A percentile compares a stretch with the other conserved stretches of the same genome.
Evolutionary conservation across 2,888 invertebrate genomes (phyloP).

Genomic region (Chrysolina haemoptera): DNA sequence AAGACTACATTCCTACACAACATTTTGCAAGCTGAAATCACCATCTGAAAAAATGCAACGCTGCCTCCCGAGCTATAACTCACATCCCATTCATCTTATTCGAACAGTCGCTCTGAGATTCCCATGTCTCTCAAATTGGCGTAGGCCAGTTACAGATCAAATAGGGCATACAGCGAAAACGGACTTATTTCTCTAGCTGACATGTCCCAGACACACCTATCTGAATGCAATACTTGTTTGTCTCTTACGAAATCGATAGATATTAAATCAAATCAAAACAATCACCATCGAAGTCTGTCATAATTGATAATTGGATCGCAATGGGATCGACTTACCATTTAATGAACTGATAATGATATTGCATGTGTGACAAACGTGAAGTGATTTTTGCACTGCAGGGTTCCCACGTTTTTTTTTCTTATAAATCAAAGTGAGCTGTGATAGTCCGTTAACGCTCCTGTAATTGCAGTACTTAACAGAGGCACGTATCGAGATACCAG

Average conservation of each 20-base stretch:
- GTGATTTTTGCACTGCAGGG: constrained; percentile 33
- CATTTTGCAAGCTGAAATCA: no score
- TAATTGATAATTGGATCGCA: constrained; percentile 25
- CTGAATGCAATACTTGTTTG: not conserved
- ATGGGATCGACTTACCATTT: constrained; percentile 17
- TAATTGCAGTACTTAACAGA: constrained; percentile 32
- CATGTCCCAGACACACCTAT: not conserved
- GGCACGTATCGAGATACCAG: constrained; percentile 30
- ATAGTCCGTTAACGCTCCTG: constrained; percentile 34
- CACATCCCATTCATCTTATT: not conserved
- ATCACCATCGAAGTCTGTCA: constrained; percentile 19
- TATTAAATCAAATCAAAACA: constrained; percentile 17
- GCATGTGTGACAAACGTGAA: constrained; percentile 32
- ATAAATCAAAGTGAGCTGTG: constrained; percentile 39
- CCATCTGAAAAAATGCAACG: no score
- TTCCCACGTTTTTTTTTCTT: constrained; percentile 43
- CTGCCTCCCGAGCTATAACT: no score
- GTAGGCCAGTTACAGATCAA: not conserved
- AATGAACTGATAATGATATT: constrained; percentile 21
- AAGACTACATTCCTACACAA: no score
- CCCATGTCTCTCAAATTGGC: not conserved
- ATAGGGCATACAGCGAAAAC: not conserved
- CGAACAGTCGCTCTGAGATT: not conserved
- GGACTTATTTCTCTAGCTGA: not conserved
- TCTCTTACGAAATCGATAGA: not conserved